These are phyloP conservation scores for Orthosia incerta DNA, from an alignment of 2,888 invertebrate species.

Conservation along the genomic window DNA sequence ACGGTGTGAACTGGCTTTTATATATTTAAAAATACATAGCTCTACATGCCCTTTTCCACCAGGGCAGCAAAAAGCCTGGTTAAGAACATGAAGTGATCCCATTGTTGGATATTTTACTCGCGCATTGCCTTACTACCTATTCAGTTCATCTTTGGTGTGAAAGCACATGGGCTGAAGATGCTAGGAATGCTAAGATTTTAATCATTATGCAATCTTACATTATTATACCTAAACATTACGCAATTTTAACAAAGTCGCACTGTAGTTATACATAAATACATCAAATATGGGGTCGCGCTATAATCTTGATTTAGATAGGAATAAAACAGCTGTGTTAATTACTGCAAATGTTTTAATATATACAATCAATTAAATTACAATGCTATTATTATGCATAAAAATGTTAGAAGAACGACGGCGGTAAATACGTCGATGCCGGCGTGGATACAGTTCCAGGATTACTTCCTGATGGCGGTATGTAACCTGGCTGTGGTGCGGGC, in stretches of 20 bases:
- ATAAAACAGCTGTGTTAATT: constrained; percentile 18
- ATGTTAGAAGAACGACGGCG: constrained; percentile 77
- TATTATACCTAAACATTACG: neutral
- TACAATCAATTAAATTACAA: constrained; percentile 24
- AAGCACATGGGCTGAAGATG: no score
- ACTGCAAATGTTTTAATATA: constrained; percentile 29
- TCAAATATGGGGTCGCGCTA: neutral
- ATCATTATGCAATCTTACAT: neutral
- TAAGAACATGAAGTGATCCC: no score
- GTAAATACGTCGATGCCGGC: constrained; percentile 82
- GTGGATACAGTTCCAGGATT: constrained; percentile 68
- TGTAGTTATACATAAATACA: neutral
- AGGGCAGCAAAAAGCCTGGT: no score
- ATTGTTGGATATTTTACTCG: no score
- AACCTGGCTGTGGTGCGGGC: constrained; percentile 61
- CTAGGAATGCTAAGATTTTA: neutral
- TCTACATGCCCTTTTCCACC: no score
- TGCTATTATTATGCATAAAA: neutral
- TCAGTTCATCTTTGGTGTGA: no score
- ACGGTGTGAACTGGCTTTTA: no score
- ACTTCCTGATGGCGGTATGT: constrained; percentile 73
- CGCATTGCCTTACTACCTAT: no score
- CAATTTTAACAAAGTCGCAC: neutral
- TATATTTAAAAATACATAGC: no score
- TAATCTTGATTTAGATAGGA: neutral